Percentiles rank a stretch among this genome's conserved stretches.
phyloP scores from a whole-genome alignment of 2,888 invertebrate genomes.

The Parnassius orleans region DNA sequence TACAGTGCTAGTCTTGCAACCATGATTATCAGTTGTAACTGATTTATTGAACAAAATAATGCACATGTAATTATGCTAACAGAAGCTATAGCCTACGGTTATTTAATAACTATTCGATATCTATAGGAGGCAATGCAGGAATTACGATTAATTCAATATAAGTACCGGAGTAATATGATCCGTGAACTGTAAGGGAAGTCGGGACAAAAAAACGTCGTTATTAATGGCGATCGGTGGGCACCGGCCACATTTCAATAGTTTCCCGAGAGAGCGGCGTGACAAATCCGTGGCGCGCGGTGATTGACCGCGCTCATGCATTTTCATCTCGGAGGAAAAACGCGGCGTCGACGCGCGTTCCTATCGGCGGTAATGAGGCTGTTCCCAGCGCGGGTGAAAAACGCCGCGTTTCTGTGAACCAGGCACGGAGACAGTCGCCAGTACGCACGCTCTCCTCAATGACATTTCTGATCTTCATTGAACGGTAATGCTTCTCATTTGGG shows the following conservation, averaged over 20 bases:
- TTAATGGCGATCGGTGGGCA: conserved; percentile 20
- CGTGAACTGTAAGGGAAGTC: conserved; percentile 7
- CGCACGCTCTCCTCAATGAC: background rate
- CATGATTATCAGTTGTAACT: background rate
- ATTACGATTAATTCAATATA: conserved; percentile 10
- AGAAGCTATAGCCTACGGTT: background rate
- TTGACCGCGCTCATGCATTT: conserved; percentile 52
- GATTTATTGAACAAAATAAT: conserved; percentile 1
- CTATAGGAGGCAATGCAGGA: conserved; percentile 4
- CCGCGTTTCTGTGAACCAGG: background rate
- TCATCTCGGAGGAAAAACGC: conserved; percentile 56
- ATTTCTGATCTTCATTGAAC: background rate
- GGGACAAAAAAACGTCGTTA: conserved; percentile 25
- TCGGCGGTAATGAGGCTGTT: conserved; percentile 48
- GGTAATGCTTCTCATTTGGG: background rate
- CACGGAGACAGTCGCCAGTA: background rate
- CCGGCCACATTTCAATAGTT: conserved; percentile 21
- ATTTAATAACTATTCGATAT: background rate
- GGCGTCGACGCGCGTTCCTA: conserved; percentile 42
- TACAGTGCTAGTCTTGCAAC: background rate
- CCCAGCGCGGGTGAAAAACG: conserved; percentile 38
- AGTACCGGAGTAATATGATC: conserved; percentile 2
- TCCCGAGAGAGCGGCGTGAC: conserved; percentile 37
- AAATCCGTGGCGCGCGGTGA: conserved; percentile 32
- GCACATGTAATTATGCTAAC: background rate